Conservation (phyloP, 2,888 invertebrate genomes). For the Periphyllus acericola region DNA sequence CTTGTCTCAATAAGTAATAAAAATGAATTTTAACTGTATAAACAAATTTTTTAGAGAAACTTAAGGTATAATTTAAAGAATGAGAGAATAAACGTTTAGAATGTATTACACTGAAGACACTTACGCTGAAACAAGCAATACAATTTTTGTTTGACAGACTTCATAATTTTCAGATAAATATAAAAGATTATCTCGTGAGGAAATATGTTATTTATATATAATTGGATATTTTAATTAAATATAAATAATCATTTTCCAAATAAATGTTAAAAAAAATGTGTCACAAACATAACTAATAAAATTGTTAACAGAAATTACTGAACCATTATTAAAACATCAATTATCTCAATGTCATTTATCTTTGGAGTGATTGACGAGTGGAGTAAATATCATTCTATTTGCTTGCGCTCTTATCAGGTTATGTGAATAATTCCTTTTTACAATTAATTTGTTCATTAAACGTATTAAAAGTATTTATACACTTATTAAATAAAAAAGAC, state of each 20-base stretch:
- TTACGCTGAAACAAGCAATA: constrained; percentile 9
- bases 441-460: not conserved
- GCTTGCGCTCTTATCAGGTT: not conserved
- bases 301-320: not conserved
- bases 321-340: not conserved
- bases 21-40: not conserved
- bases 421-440: not conserved
- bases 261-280: not conserved
- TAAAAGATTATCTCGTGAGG: not conserved
- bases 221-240: not conserved
- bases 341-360: not conserved
- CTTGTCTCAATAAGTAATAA: not conserved
- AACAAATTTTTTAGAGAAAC: not conserved
- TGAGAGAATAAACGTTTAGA: not conserved
- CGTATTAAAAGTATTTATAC: not conserved
- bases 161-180: constrained; percentile 3
- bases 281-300: not conserved
- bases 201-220: not conserved
- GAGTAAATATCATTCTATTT: constrained; percentile 6
- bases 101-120: not conserved
- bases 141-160: constrained; percentile 12
- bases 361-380: constrained; percentile 3
- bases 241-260: not conserved
- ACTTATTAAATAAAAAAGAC: not conserved
- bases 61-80: too few relatives aligned